Evolutionary conservation across 2,113 vertebrate genomes (phyloP).

Genomic region (Vulpes lagopus): DNA sequence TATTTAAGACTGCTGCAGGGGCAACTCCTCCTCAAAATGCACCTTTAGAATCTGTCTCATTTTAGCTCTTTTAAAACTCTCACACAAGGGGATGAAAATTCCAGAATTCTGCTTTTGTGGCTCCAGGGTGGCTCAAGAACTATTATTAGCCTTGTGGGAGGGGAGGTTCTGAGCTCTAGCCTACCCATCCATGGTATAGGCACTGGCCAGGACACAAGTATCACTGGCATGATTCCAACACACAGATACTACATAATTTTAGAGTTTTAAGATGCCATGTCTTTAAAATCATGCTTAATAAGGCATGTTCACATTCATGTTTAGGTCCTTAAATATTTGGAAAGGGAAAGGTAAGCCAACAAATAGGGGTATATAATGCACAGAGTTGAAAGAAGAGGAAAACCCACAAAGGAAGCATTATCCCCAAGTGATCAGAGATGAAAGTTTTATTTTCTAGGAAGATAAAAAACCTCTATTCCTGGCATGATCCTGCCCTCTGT

Average conservation of each 20-base stretch:
- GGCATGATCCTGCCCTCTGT: not conserved
- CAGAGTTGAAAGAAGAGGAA: not conserved
- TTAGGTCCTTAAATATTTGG: not conserved
- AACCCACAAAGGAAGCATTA: not conserved
- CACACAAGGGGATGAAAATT: not conserved
- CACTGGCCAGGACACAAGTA: not conserved
- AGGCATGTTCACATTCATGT: not conserved
- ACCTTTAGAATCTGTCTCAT: not conserved
- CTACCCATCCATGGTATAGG: not conserved
- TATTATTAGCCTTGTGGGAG: not conserved
- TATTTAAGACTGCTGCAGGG: not conserved
- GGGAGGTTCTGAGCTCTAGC: not conserved
- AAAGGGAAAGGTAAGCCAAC: not conserved
- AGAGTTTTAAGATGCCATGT: not conserved
- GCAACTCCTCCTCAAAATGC: not conserved
- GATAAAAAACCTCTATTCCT: not conserved
- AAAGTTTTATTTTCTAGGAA: not conserved
- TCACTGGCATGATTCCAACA: not conserved
- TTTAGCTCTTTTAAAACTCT: slow-evolving; percentile 4
- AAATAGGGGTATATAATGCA: not conserved
- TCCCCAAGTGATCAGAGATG: not conserved
- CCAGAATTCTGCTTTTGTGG: not conserved
- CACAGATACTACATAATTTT: not conserved
- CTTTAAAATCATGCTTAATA: not conserved
- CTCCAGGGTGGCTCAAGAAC: not conserved